Evolutionary conservation across 2,797 vertebrate genomes (phyloP).

Genomic region (Sebastolobus altivelis): DNA sequence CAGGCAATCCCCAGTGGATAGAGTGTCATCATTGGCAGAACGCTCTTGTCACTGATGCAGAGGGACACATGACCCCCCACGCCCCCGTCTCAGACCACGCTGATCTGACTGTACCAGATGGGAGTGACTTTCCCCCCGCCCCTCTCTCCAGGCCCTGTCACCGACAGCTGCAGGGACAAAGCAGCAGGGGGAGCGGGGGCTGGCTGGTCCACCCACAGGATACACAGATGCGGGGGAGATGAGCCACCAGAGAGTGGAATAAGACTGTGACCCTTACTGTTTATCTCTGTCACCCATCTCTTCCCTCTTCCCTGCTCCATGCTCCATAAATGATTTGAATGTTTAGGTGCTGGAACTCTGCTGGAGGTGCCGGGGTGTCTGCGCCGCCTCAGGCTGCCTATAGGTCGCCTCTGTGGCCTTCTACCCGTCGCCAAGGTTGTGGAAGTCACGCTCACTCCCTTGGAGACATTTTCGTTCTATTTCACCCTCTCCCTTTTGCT

Average conservation of each 20-base stretch:
- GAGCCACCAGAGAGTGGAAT: slow-evolving; percentile 57
- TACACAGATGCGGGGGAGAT: slow-evolving; percentile 39
- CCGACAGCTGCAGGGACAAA: slow-evolving; percentile 67
- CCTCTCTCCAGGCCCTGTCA: slow-evolving; percentile 75
- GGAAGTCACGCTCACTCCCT: slow-evolving; percentile 47
- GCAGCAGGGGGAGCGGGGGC: slow-evolving; percentile 40
- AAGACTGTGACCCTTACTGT: slow-evolving; percentile 60
- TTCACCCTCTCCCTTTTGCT: slow-evolving; percentile 26
- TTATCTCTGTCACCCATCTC: slow-evolving; percentile 31
- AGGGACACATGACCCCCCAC: slow-evolving; percentile 74
- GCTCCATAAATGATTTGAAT: slow-evolving; percentile 42
- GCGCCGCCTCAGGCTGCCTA: slow-evolving; percentile 31
- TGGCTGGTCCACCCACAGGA: slow-evolving; percentile 64
- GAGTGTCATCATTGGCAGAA: slow-evolving; percentile 56
- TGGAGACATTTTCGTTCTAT: slow-evolving; percentile 40
- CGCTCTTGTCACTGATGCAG: slow-evolving; percentile 73
- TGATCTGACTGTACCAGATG: slow-evolving; percentile 86
- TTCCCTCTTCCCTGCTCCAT: slow-evolving; percentile 2
- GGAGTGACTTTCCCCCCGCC: slow-evolving; percentile 79
- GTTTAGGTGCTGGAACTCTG: slow-evolving; percentile 34
- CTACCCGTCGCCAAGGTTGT: slow-evolving; percentile 3
- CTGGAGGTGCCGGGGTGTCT: slow-evolving; percentile 16
- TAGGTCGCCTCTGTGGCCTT: slow-evolving; percentile 29
- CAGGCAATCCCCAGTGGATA: slow-evolving; percentile 53
- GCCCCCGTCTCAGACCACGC: slow-evolving; percentile 65